Base-by-base conservation (phyloP, 2,888 invertebrate genomes). In the Muscina levida region DNA sequence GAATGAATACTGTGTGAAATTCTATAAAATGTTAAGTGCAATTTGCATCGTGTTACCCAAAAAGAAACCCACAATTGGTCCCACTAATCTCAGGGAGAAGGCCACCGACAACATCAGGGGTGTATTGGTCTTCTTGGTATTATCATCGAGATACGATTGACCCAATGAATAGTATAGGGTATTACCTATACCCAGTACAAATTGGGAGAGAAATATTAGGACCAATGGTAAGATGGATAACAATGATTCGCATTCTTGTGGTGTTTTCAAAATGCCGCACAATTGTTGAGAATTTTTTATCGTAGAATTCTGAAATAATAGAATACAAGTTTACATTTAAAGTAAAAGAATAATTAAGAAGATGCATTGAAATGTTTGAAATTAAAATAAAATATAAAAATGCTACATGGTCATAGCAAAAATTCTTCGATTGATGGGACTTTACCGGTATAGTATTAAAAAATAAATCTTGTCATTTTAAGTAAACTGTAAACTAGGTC, bases 61-160 rank as follows among this genome's bases (percentile, higher is more conserved):
- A 4, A 92, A 85, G 84, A 93, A 94, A 19, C 94, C 94, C 62
- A 93, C 87, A 0, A 92, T 92, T 44, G 94, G 94, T 24, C 91
- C 91, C 83, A 89, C 86, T 88, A 91, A 89, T 57, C 91, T 83
- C 70, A 91, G 66, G 0, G 89, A 85, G 88, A 91, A 89, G 11
- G 91, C 91, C 81, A 89, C 88, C 0, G 90, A 87, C 62, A 94
- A 87, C 84, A 94, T 90, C 84, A 93, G 88, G 0, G 94, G 94
- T 0, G 93, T 93, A 83, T 93, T 93, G 15, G 92, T 92, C 85
- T 94, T 93, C 85, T 93, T 92, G 0, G 93, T 92, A 84, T 94
- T 94, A 84, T 94, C 94, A 86, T 94, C 94, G 83, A 94, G 87
- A 86, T 94, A 94, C 0, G 94, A 93, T 85, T 94, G 93, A 0